phyloP scores from a whole-genome alignment of 2,113 vertebrate genomes.

The Bos taurus region DNA sequence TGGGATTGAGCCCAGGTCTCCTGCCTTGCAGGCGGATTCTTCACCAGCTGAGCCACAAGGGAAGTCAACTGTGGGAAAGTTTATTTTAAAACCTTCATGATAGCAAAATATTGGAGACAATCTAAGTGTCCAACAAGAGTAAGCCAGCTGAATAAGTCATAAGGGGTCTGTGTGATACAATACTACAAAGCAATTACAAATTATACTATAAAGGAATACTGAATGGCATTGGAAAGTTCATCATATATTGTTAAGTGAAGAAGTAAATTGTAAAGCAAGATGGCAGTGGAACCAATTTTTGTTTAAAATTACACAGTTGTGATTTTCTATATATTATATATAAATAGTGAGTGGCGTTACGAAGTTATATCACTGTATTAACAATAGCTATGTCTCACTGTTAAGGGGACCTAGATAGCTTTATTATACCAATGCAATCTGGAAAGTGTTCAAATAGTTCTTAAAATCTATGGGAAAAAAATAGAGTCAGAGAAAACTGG shows the following conservation, averaged over 20 bases:
- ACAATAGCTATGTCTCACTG: neutral
- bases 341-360: neutral
- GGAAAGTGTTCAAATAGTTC: neutral
- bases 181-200: neutral
- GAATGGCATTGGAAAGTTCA: neutral
- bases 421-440: neutral
- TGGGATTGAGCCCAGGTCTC: neutral
- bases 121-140: neutral
- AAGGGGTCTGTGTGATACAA: neutral
- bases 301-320: neutral
- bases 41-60: neutral
- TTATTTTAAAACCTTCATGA: neutral
- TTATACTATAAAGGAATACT: neutral
- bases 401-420: neutral
- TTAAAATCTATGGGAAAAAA: neutral
- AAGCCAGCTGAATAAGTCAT: neutral
- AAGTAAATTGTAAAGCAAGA: neutral
- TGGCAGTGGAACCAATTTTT: neutral
- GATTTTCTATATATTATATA: neutral
- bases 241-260: neutral
- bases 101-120: neutral
- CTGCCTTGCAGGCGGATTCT: neutral
- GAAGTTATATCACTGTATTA: neutral
- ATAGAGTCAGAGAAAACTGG: neutral
- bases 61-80: neutral